These are phyloP conservation scores for Paragorgia papillata DNA, from an alignment of 92 coral and sea anemone genomes.

Conservation along the genomic window DNA sequence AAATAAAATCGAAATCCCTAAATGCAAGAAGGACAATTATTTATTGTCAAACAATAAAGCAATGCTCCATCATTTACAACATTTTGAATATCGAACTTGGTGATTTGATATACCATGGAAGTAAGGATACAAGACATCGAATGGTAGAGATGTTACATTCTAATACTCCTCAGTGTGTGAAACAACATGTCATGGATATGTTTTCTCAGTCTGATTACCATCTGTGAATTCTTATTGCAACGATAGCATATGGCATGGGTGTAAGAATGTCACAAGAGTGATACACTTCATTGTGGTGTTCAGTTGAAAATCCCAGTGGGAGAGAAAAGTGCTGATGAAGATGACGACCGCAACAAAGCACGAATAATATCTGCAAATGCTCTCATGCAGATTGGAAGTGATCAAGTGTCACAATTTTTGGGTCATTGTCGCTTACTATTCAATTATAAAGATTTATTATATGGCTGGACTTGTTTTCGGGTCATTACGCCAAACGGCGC, in stretches of 20 bases:
- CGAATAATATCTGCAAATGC: conserved; percentile 36
- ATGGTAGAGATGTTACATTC: conserved; percentile 32
- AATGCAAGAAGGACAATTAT: conserved; percentile 45
- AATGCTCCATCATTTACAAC: conserved; percentile 26
- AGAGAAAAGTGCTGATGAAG: not conserved
- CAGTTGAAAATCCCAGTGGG: conserved; percentile 45
- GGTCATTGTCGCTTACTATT: conserved; percentile 44
- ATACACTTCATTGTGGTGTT: conserved; percentile 59
- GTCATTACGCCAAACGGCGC: too few species aligned
- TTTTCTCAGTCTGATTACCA: conserved; percentile 4
- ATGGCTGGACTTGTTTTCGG: too few species aligned
- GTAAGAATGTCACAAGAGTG: conserved; percentile 40
- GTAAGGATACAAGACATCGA: conserved; percentile 2
- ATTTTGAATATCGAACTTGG: conserved; percentile 12
- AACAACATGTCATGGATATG: conserved; percentile 3
- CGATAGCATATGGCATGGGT: conserved; percentile 34
- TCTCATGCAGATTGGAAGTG: conserved; percentile 49
- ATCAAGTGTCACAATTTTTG: conserved; percentile 43
- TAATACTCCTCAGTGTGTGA: conserved; percentile 13
- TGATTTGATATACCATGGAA: conserved; percentile 2
- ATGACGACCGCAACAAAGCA: not conserved
- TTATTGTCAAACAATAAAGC: conserved; percentile 44
- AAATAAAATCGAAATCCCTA: conserved; percentile 17
- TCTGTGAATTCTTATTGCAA: conserved; percentile 28
- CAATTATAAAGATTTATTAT: conserved; percentile 24